Conservation (phyloP, 2,888 invertebrate genomes). For the Thysanoteuthis rhombus region DNA sequence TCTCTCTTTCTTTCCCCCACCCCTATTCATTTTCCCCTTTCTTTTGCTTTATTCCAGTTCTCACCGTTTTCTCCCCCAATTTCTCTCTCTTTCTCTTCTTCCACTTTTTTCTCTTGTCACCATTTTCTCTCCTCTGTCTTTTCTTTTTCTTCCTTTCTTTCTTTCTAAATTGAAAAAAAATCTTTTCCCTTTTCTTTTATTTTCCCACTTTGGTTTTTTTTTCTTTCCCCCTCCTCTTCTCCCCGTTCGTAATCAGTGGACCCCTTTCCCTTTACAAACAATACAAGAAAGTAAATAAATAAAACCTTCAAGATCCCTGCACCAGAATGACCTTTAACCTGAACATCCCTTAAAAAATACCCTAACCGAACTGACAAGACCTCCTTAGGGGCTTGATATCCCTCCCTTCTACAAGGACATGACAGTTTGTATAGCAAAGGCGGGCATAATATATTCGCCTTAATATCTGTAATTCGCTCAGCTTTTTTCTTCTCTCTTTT, state of each 20-base stretch:
- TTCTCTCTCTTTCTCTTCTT: not conserved
- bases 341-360: not conserved
- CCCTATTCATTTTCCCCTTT: not conserved
- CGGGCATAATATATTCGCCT: not conserved
- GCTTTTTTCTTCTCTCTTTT: not conserved
- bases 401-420: not conserved
- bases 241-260: not conserved
- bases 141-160: not conserved
- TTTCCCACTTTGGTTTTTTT: not conserved
- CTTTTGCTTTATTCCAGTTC: not conserved
- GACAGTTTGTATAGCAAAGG: not conserved
- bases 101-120: not conserved
- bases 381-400: not conserved
- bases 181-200: not conserved
- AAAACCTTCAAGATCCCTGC: not conserved
- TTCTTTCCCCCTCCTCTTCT: not conserved
- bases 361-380: not conserved
- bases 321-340: not conserved
- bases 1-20: not conserved
- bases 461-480: not conserved
- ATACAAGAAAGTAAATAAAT: not conserved
- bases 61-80: not conserved
- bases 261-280: not conserved
- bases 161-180: no score
- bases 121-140: not conserved